Evolutionary conservation across 2,113 vertebrate genomes (phyloP).

Genomic region (Ptilorrhoa leucosticta): DNA sequence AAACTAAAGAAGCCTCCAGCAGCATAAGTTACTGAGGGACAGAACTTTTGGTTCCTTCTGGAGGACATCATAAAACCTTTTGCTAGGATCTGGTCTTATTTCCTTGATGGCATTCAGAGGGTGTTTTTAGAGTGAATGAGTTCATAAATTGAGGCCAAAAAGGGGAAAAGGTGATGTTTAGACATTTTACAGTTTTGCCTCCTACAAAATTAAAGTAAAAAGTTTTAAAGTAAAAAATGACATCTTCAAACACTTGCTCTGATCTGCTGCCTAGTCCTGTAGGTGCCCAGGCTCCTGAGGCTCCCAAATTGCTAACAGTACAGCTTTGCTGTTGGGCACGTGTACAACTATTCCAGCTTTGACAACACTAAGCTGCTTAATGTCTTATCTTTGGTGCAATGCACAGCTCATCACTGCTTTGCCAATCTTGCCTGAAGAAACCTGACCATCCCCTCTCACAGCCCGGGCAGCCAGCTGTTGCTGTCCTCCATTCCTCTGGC

Average conservation of each 20-base stretch:
- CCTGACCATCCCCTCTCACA: background rate
- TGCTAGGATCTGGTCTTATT: background rate
- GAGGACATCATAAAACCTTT: background rate
- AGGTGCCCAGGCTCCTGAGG: background rate
- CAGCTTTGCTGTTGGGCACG: background rate
- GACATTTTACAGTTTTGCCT: background rate
- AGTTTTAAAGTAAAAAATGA: background rate
- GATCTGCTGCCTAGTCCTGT: background rate
- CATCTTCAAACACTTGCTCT: background rate
- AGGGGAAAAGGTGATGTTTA: background rate
- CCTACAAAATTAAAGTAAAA: background rate
- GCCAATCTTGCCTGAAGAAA: background rate
- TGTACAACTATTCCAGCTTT: background rate
- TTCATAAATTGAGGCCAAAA: background rate
- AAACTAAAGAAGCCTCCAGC: background rate
- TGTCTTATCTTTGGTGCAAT: slow-evolving; percentile 2
- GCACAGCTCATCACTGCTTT: background rate
- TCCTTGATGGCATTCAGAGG: background rate
- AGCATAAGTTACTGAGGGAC: background rate
- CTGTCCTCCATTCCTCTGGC: background rate
- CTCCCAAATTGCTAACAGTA: background rate
- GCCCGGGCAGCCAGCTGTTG: background rate
- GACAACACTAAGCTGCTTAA: slow-evolving; percentile 22
- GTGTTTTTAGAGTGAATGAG: background rate
- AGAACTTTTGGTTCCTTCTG: background rate